Conservation (phyloP, 92 coral and sea anemone genomes). For the Meandrina meandrites region DNA sequence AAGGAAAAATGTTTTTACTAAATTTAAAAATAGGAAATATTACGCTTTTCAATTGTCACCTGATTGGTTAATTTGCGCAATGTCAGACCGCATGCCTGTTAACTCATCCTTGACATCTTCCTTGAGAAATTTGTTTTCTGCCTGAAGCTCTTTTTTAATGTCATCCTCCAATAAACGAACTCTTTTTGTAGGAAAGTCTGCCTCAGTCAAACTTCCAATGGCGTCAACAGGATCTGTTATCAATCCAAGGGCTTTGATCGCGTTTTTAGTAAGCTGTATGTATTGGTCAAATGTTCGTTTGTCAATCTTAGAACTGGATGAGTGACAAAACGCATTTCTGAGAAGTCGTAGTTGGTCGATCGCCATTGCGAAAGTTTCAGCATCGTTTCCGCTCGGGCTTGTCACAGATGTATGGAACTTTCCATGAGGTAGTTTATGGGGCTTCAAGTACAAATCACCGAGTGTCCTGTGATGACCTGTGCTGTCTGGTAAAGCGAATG, state of each 20-base stretch:
- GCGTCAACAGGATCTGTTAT: slow-evolving; percentile 5
- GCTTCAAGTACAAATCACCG: not conserved
- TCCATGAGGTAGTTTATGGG: not conserved
- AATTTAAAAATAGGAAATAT: no score
- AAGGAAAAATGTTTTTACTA: no score
- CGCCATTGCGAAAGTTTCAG: slow-evolving; percentile 25
- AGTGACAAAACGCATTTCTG: slow-evolving; percentile 30
- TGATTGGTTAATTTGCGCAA: no score
- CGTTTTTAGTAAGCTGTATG: slow-evolving; percentile 17
- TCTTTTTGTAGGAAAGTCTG: slow-evolving; percentile 41
- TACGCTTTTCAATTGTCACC: no score
- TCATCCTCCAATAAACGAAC: slow-evolving; percentile 20
- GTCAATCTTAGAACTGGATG: slow-evolving; percentile 26
- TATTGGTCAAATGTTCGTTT: slow-evolving; percentile 25
- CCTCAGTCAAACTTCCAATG: slow-evolving; percentile 17
- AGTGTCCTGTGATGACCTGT: not conserved
- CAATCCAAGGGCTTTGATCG: slow-evolving; percentile 32
- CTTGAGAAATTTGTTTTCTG: not conserved
- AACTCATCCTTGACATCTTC: not conserved
- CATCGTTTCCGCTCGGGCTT: not conserved
- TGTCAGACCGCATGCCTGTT: not conserved
- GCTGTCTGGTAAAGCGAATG: not conserved
- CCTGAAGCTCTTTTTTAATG: not conserved
- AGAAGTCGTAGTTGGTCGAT: slow-evolving; percentile 39
- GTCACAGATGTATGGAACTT: not conserved